Evolutionary conservation across 2,797 vertebrate genomes (phyloP).

Genomic region (Gadopsis marmoratus): DNA sequence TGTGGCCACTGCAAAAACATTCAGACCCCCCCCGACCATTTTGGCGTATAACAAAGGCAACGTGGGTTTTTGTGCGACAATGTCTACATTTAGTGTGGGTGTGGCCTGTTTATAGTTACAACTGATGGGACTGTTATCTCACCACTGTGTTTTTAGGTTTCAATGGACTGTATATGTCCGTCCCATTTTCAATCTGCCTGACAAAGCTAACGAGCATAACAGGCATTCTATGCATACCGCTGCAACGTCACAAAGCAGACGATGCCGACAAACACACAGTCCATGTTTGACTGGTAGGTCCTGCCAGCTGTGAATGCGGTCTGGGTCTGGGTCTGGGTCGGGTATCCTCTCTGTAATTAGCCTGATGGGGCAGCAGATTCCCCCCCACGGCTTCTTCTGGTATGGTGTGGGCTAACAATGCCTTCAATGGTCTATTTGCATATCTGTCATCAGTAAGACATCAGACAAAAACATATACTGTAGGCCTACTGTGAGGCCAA

Average conservation of each 20-base stretch:
- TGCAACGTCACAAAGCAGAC: constrained; percentile 71
- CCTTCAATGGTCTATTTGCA: constrained; percentile 24
- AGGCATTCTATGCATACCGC: constrained; percentile 75
- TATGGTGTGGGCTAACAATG: constrained; percentile 9
- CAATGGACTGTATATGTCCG: constrained; percentile 30
- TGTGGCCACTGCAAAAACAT: constrained; percentile 63
- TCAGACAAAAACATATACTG: constrained; percentile 34
- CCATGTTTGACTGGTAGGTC: constrained; percentile 44
- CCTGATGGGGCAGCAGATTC: constrained; percentile 14
- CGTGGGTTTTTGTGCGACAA: constrained; percentile 1
- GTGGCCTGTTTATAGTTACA: constrained; percentile 2
- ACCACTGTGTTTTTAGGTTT: constrained; percentile 34
- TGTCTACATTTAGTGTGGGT: constrained; percentile 7
- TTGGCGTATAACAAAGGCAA: constrained; percentile 32
- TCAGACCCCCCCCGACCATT: constrained; percentile 24
- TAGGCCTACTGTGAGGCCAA: constrained; percentile 15
- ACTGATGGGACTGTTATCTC: not conserved
- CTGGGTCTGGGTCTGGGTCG: constrained; percentile 9
- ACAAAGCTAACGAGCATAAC: constrained; percentile 70
- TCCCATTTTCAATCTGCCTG: constrained; percentile 58
- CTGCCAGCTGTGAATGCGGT: constrained; percentile 32
- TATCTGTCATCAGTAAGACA: constrained; percentile 29
- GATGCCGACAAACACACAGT: constrained; percentile 48
- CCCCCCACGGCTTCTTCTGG: constrained; percentile 4
- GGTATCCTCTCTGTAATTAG: constrained; percentile 28